phyloP scores from a whole-genome alignment of 1,140 invertebrate species.

The Drosophila carrolli region DNA sequence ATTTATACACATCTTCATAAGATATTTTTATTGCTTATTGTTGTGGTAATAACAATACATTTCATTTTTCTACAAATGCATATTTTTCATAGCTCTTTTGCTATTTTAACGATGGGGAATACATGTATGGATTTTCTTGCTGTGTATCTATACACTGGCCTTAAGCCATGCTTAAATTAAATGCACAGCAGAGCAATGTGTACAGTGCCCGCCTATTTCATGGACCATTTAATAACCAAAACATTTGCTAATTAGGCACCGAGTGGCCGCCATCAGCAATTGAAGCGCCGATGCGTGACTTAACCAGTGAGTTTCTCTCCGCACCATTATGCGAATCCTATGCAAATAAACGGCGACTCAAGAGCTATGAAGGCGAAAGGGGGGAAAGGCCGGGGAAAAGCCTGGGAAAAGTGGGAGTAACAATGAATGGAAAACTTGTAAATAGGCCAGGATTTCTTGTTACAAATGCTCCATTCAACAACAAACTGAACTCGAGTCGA shows the following conservation, averaged over 20 bases:
- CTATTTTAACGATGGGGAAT: neutral
- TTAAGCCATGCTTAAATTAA: constrained; percentile 1
- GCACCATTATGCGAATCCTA: constrained; percentile 60
- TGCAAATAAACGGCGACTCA: constrained; percentile 63
- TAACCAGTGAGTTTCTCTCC: constrained; percentile 35
- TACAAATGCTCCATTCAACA: constrained; percentile 68
- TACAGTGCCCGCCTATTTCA: constrained; percentile 31
- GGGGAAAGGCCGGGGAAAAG: neutral
- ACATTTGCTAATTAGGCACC: constrained; percentile 48
- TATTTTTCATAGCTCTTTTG: no score
- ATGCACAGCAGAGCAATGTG: constrained; percentile 12
- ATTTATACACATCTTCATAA: no score
- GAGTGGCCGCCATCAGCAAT: constrained; percentile 27
- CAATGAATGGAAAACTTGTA: constrained; percentile 51
- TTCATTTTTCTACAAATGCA: no score
- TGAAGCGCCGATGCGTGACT: constrained; percentile 46
- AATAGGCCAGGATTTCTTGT: constrained; percentile 79
- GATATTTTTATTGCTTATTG: no score
- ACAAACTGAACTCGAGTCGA: constrained; percentile 39
- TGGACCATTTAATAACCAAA: constrained; percentile 58
- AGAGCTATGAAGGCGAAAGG: neutral
- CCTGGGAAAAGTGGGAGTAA: constrained; percentile 6
- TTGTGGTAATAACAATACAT: no score
- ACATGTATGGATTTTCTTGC: neutral
- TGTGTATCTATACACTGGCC: neutral